Evolutionary conservation across 2,797 vertebrate species (phyloP).

Genomic region (Acrossocheilus fasciatus): DNA sequence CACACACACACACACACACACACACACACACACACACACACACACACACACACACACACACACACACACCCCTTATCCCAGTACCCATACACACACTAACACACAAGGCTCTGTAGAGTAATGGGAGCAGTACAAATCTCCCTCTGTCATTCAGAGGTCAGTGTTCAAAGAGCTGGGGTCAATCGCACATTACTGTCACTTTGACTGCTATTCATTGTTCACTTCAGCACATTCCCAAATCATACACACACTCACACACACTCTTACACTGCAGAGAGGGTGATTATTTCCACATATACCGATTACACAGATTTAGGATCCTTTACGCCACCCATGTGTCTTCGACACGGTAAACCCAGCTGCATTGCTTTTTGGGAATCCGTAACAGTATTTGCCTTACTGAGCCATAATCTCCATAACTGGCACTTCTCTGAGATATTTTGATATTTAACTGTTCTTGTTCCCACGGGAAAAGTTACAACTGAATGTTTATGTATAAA

Average conservation of each 20-base stretch:
- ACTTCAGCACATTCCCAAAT: slow-evolving; percentile 32
- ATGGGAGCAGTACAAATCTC: slow-evolving; percentile 28
- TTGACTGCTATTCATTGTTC: slow-evolving; percentile 40
- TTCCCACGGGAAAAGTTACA: slow-evolving; percentile 47
- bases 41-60: slow-evolving; percentile 3
- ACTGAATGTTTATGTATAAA: slow-evolving; percentile 37
- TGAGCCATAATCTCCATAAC: slow-evolving; percentile 26
- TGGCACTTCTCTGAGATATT: slow-evolving; percentile 19
- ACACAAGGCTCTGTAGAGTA: slow-evolving; percentile 34
- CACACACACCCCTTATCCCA: slow-evolving; percentile 20
- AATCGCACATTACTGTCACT: slow-evolving; percentile 25
- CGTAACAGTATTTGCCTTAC: slow-evolving; percentile 17
- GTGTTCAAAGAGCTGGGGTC: slow-evolving; percentile 41
- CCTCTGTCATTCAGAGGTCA: slow-evolving; percentile 49
- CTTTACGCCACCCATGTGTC: slow-evolving; percentile 16
- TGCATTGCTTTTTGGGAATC: slow-evolving; percentile 29
- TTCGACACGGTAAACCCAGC: background rate
- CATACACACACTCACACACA: background rate
- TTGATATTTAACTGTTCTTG: slow-evolving; percentile 15
- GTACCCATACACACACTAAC: slow-evolving; percentile 20
- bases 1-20: too few species aligned
- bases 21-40: too few species aligned
- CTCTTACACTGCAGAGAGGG: slow-evolving; percentile 14
- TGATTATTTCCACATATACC: slow-evolving; percentile 42
- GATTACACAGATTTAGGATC: slow-evolving; percentile 34